Base-by-base conservation (phyloP, 1,140 invertebrate species). In the Zaprionus ornatus region DNA sequence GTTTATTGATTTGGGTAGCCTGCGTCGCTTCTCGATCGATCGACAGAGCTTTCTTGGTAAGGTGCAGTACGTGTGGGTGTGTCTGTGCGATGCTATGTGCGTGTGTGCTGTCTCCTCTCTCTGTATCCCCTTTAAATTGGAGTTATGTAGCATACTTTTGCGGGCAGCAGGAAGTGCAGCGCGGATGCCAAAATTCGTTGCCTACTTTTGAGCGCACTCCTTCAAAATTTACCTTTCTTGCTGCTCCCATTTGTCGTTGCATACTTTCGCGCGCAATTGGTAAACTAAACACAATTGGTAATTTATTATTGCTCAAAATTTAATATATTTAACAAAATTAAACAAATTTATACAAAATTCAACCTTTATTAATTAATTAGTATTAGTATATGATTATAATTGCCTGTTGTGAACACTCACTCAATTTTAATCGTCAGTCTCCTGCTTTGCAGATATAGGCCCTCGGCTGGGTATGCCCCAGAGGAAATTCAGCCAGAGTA, bases 381-480 rank as follows among this genome's bases (percentile, higher is more conserved):
- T 37, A 37, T 37, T 37, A 37, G 1, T 37, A 15, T 35, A 35
- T 35, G 12, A 35, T 27, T 5, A 6, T 27, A 27, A 27, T 0
- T 29, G 7, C 27, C 6, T 1, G 29, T 32, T 32, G 29, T 32
- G 29, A 32, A 10, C 29, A 32, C 29, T 32, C 29, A 32, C 29
- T 32, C 29, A 32, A 32, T 32, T 32, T 32, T 40, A 40, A 40
- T 5, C 37, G 15, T 15, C 13, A 40, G 13, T 37, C 13, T 42
- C 5, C 54, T 32, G 17, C 37, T 23, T 66, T 42, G 12, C 83
- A 94, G 96, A 96, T 92, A 93, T 96, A 73, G 95, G 94, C 70
- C 95, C 94, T 86, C 95, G 95, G 88, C 94, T 96, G 91, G 95
- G 95, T 78, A 95, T 94, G 93, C 93, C 93, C 85, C 93, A 93